These are phyloP conservation scores for Cataglyphis altisquamis DNA, from an alignment of 2,888 invertebrate genomes.

Conservation along the genomic window DNA sequence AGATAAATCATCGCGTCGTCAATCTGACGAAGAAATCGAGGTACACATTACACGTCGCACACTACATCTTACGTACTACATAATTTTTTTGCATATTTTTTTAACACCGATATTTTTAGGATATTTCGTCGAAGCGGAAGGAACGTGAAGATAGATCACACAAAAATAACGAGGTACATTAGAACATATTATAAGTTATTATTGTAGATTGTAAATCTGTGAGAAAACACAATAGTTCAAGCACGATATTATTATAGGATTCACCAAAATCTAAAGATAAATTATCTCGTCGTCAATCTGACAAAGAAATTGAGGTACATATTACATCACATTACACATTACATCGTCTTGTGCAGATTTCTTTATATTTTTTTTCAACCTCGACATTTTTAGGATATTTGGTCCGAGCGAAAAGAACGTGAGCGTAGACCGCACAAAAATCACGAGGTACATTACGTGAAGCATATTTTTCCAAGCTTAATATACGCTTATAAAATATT, in stretches of 20 bases:
- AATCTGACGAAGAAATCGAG: slow-evolving; percentile 52
- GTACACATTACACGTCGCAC: slow-evolving; percentile 53
- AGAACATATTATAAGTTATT: neutral
- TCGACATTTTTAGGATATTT: slow-evolving; percentile 55
- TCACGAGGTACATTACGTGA: slow-evolving; percentile 55
- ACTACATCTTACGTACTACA: neutral
- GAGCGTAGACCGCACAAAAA: slow-evolving; percentile 37
- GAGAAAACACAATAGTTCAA: neutral
- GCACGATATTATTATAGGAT: slow-evolving; percentile 53
- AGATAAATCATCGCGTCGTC: slow-evolving; percentile 37
- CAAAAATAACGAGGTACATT: slow-evolving; percentile 60
- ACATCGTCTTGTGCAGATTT: neutral
- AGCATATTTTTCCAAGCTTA: neutral
- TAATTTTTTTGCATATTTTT: slow-evolving; percentile 17
- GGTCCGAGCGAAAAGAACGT: neutral
- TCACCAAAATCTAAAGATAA: slow-evolving; percentile 40
- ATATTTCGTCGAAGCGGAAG: slow-evolving; percentile 10
- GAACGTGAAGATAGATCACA: slow-evolving; percentile 23
- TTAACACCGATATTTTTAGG: slow-evolving; percentile 54
- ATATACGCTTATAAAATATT: neutral
- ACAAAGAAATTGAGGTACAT: slow-evolving; percentile 57
- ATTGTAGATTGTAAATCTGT: neutral
- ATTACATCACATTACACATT: slow-evolving; percentile 34
- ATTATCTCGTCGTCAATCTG: slow-evolving; percentile 40
- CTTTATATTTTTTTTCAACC: slow-evolving; percentile 23